A percentile compares a stretch with the other conserved stretches of the same genome.
Conservation (phyloP, 2,113 vertebrate genomes). For the Elephantulus edwardii region DNA sequence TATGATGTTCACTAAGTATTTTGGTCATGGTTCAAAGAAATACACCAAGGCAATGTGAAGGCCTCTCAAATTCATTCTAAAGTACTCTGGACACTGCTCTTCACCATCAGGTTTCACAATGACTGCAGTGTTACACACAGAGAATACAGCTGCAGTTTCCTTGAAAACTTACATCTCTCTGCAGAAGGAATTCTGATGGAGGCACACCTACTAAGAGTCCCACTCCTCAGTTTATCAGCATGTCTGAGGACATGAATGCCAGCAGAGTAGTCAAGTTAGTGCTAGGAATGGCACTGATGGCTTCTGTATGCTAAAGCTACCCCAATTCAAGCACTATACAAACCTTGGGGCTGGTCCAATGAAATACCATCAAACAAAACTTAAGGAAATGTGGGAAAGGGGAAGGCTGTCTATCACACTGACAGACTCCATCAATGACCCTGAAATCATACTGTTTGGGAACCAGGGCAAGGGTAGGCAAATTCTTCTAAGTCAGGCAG, state of each 20-base stretch:
- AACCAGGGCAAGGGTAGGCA: too few species aligned
- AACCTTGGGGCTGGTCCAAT: conserved; percentile 1
- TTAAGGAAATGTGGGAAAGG: conserved; percentile 5
- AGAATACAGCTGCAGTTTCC: not conserved
- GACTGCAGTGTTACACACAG: not conserved
- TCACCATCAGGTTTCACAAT: not conserved
- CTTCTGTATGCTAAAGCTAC: not conserved
- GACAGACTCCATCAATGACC: too few species aligned
- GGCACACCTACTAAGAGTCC: not conserved
- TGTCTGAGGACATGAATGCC: not conserved
- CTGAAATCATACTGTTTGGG: too few species aligned
- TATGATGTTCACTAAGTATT: too few species aligned
- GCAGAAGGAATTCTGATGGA: not conserved
- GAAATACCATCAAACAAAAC: conserved; percentile 8
- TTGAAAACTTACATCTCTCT: not conserved
- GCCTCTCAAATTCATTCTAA: too few species aligned
- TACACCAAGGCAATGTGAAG: too few species aligned
- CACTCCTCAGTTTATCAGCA: not conserved
- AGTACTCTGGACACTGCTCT: not conserved
- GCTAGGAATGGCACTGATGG: not conserved
- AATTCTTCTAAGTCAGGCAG: too few species aligned
- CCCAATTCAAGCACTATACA: conserved; percentile 2
- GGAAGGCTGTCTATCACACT: not conserved
- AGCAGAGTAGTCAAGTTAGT: not conserved
- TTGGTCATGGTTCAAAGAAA: not conserved